phyloP scores from a whole-genome alignment of 2,888 invertebrate genomes.

The Drepanosiphum platanoidis region DNA sequence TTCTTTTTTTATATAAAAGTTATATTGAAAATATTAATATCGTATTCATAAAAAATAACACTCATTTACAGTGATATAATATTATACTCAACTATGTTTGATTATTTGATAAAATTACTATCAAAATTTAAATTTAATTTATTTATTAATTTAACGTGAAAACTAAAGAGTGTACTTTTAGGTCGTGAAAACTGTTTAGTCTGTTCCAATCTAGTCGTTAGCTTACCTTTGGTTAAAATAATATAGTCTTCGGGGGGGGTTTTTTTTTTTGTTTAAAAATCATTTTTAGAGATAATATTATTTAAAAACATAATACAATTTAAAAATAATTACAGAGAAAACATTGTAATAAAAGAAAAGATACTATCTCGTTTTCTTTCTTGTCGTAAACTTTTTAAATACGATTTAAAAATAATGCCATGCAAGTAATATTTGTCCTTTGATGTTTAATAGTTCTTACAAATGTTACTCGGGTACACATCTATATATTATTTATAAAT shows the following conservation, averaged over 20 bases:
- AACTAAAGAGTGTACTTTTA: too few relatives aligned
- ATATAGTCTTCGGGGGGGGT: too few relatives aligned
- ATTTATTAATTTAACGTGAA: too few relatives aligned
- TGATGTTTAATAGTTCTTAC: slow-evolving; percentile 3
- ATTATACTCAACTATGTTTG: not conserved
- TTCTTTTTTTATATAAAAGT: too few relatives aligned
- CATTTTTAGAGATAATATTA: not conserved
- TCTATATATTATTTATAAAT: not conserved
- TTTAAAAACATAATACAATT: not conserved
- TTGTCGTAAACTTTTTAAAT: not conserved
- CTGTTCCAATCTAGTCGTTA: too few relatives aligned
- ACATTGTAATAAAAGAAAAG: not conserved
- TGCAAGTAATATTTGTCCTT: slow-evolving; percentile 21
- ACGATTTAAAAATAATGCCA: not conserved
- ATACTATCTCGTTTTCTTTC: not conserved
- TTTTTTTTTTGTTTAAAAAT: not conserved
- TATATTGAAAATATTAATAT: too few relatives aligned
- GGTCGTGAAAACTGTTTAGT: too few relatives aligned
- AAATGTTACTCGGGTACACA: not conserved
- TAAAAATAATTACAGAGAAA: not conserved
- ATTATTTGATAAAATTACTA: not conserved
- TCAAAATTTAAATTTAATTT: too few relatives aligned
- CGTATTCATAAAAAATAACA: too few relatives aligned
- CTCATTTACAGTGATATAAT: too few relatives aligned
- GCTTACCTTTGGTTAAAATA: too few relatives aligned